These are phyloP conservation scores for Spisula subtruncata DNA, from an alignment of 2,888 invertebrate species.

Conservation along the genomic window DNA sequence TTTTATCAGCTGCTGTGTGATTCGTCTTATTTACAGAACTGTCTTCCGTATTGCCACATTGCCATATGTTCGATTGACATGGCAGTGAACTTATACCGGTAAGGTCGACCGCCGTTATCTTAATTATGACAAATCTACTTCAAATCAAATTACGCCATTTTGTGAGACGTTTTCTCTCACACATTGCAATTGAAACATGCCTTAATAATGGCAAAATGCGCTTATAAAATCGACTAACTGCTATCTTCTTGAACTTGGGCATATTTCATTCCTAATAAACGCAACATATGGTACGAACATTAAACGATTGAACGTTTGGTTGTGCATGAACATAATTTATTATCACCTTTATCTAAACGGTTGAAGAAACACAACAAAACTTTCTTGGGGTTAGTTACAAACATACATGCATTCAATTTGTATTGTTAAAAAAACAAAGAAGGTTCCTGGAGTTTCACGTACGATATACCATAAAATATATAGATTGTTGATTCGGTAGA, in stretches of 20 bases:
- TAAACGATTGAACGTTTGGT: too few species aligned
- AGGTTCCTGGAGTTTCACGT: too few species aligned
- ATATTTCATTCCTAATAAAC: not conserved
- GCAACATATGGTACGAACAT: not conserved
- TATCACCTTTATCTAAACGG: too few species aligned
- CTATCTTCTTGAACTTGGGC: too few species aligned
- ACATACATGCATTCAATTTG: too few species aligned
- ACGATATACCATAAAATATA: too few species aligned
- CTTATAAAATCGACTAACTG: not conserved
- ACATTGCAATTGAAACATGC: not conserved
- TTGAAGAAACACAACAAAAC: too few species aligned
- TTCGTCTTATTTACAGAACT: not conserved
- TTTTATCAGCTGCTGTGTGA: not conserved
- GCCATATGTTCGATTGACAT: constrained; percentile 5
- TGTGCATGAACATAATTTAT: too few species aligned
- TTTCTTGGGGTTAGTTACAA: too few species aligned
- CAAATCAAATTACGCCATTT: not conserved
- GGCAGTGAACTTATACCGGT: not conserved
- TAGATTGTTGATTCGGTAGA: too few species aligned
- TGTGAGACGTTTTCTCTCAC: not conserved
- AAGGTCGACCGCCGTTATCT: not conserved
- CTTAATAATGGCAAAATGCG: not conserved
- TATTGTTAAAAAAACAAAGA: too few species aligned
- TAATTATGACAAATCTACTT: constrained; percentile 10
- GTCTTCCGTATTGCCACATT: not conserved